phyloP scores from a whole-genome alignment of 2,797 vertebrate genomes.

The Vespertilio murinus region DNA sequence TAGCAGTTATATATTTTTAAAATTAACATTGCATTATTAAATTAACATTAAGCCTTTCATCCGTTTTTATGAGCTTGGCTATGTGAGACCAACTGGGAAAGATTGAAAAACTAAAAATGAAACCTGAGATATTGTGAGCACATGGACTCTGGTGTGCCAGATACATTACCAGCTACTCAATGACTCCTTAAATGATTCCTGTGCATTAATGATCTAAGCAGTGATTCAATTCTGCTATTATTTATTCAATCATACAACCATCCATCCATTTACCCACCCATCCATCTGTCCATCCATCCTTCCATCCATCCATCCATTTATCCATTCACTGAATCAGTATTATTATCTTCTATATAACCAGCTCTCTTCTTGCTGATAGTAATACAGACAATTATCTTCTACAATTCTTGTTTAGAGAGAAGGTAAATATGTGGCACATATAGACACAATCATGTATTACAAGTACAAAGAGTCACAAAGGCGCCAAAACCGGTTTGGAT shows the following conservation, averaged over 20 bases:
- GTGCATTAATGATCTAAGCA: not conserved
- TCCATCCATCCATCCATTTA: not conserved
- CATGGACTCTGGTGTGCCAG: not conserved
- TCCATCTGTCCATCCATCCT: not conserved
- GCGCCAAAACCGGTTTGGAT: too few species aligned
- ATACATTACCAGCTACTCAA: not conserved
- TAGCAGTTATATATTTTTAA: not conserved
- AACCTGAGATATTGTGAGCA: not conserved
- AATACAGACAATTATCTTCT: not conserved
- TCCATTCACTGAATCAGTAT: not conserved
- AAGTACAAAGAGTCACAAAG: not conserved
- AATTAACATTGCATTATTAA: not conserved
- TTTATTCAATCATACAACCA: not conserved
- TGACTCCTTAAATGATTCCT: not conserved
- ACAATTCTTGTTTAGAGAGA: not conserved
- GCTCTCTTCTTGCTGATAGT: not conserved
- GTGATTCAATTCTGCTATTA: not conserved
- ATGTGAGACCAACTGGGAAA: not conserved
- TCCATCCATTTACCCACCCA: not conserved
- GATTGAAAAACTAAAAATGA: not conserved
- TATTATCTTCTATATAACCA: not conserved
- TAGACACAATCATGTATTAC: not conserved
- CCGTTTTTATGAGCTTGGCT: not conserved
- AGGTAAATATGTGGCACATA: not conserved
- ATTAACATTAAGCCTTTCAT: slow-evolving; percentile 19